phyloP scores from a whole-genome alignment of 2,888 invertebrate species.

The Aphidoletes aphidimyza region DNA sequence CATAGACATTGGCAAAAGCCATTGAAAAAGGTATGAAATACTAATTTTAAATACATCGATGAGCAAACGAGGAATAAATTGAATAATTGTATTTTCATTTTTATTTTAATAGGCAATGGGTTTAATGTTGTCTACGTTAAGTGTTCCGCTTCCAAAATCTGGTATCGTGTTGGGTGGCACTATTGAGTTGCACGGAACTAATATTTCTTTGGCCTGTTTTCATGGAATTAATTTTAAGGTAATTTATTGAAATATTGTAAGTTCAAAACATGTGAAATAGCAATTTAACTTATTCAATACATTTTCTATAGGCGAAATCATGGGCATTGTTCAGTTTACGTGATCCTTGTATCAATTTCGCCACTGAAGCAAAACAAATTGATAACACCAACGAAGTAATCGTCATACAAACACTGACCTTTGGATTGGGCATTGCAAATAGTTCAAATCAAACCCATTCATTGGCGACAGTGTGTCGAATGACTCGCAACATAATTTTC shows the following conservation, averaged over 20 bases:
- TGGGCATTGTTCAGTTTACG: constrained; percentile 96
- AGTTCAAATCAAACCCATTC: constrained; percentile 80
- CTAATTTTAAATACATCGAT: background rate
- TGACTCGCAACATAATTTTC: constrained; percentile 90
- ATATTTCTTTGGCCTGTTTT: constrained; percentile 95
- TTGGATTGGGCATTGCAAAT: constrained; percentile 81
- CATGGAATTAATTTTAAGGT: constrained; percentile 94
- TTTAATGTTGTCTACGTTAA: constrained; percentile 79
- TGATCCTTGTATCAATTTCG: constrained; percentile 92
- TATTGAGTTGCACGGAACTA: constrained; percentile 87
- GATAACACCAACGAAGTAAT: constrained; percentile 79
- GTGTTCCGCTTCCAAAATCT: constrained; percentile 74
- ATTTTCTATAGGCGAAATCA: constrained; percentile 74
- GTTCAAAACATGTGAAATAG: background rate
- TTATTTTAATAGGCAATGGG: constrained; percentile 70
- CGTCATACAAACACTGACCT: constrained; percentile 90
- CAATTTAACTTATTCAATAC: background rate
- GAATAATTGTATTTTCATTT: background rate
- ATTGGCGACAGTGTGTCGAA: constrained; percentile 93
- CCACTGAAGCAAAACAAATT: constrained; percentile 91
- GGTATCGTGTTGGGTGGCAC: constrained; percentile 88
- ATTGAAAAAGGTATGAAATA: constrained; percentile 71
- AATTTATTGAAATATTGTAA: constrained; percentile 26
- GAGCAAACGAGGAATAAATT: background rate
- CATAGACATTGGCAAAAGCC: constrained; percentile 96